These are phyloP conservation scores for Drosophila hawaiiensis DNA, from an alignment of 2,888 invertebrate genomes.

Conservation along the genomic window DNA sequence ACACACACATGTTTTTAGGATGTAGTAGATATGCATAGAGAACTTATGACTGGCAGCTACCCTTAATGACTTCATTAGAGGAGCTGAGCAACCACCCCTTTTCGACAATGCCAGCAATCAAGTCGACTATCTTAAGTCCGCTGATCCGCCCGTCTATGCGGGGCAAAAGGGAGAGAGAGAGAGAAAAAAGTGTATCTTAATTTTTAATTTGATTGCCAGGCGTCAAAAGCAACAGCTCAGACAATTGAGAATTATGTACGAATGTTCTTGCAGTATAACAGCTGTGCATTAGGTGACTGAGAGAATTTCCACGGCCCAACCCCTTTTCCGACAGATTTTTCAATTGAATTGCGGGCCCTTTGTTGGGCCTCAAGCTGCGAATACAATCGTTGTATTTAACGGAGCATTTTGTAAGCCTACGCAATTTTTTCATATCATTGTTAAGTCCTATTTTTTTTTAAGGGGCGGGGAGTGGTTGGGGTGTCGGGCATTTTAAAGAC, in stretches of 20 bases:
- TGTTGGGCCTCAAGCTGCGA: conserved; percentile 30
- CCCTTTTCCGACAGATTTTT: conserved; percentile 25
- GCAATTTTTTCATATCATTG: conserved; percentile 58
- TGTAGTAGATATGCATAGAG: conserved; percentile 21
- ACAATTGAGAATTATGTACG: conserved; percentile 65
- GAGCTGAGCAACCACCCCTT: conserved; percentile 42
- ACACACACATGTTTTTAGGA: conserved; percentile 30
- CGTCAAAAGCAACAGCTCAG: conserved; percentile 73
- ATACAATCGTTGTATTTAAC: conserved; percentile 44
- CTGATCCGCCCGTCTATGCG: conserved; percentile 25
- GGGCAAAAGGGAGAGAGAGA: not conserved
- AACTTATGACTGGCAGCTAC: conserved; percentile 49
- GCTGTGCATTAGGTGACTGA: conserved; percentile 57
- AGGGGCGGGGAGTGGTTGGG: not conserved
- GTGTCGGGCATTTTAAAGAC: conserved; percentile 47
- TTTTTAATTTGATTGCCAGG: conserved; percentile 69
- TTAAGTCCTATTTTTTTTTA: conserved; percentile 38
- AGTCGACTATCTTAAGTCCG: conserved; percentile 48
- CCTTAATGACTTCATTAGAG: conserved; percentile 78
- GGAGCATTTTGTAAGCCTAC: conserved; percentile 48
- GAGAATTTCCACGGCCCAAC: conserved; percentile 23
- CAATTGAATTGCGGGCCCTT: conserved; percentile 50
- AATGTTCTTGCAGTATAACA: conserved; percentile 43
- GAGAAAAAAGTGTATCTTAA: conserved; percentile 28
- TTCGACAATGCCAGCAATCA: conserved; percentile 57